These are phyloP conservation scores for Cryptocephalus moraei DNA, from an alignment of 2,888 invertebrate species.

Conservation along the genomic window DNA sequence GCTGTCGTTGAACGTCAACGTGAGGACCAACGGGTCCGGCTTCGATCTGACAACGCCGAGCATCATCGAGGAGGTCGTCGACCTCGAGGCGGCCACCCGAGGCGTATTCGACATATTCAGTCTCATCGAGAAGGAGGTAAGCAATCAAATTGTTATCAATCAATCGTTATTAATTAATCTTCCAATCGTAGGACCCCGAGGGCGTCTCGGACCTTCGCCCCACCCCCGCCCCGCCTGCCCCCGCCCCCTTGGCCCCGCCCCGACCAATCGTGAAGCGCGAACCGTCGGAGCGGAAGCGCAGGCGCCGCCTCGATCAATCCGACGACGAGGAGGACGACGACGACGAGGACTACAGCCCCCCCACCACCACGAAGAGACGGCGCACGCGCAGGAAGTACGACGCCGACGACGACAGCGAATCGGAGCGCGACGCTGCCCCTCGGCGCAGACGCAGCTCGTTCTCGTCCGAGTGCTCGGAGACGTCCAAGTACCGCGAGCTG, in stretches of 20 bases:
- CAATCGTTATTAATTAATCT: no score
- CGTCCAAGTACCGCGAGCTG: slow-evolving; percentile 48
- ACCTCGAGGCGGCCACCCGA: slow-evolving; percentile 22
- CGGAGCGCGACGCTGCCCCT: slow-evolving; percentile 2
- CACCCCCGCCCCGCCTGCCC: no score
- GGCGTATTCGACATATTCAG: slow-evolving; percentile 30
- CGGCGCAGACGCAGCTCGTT: slow-evolving; percentile 22
- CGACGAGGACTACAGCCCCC: slow-evolving; percentile 32
- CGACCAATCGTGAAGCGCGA: no score
- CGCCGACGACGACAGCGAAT: slow-evolving; percentile 19
- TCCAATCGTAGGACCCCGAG: no score
- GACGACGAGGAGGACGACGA: slow-evolving; percentile 18
- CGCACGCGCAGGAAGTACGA: slow-evolving; percentile 2
- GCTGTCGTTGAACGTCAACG: slow-evolving; percentile 1
- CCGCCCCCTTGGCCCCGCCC: no score
- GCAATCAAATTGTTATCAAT: no score
- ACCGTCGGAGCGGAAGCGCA: no score
- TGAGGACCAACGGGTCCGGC: not conserved
- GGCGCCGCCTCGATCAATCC: no score
- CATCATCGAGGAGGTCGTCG: slow-evolving; percentile 35
- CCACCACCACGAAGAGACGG: slow-evolving; percentile 13
- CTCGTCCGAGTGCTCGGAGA: slow-evolving; percentile 36
- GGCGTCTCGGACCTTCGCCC: no score
- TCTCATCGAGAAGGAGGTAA: slow-evolving; percentile 29
- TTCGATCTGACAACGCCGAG: slow-evolving; percentile 31